These are phyloP conservation scores for Cryptoblepharus egeriae DNA, from an alignment of 2,797 vertebrate genomes.

Conservation along the genomic window DNA sequence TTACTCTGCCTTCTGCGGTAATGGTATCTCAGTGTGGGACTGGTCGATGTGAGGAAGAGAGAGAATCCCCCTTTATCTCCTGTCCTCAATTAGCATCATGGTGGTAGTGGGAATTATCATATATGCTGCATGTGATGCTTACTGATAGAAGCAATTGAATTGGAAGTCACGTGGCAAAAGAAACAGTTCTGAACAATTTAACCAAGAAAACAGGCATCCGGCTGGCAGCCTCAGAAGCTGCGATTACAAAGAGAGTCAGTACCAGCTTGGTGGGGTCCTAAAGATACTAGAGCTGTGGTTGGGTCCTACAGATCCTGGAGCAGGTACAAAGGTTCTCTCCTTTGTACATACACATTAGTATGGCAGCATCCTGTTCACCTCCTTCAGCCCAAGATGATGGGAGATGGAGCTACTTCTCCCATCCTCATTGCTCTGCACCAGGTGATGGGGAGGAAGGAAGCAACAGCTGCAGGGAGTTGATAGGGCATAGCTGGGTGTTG, in stretches of 20 bases:
- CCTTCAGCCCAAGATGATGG: too few species aligned
- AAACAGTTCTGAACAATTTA: not conserved
- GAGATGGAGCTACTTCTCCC: too few species aligned
- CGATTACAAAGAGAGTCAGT: not conserved
- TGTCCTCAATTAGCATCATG: not conserved
- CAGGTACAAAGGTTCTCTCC: too few species aligned
- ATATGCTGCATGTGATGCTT: not conserved
- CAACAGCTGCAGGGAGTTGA: too few species aligned
- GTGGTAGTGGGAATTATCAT: not conserved
- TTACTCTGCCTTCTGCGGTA: not conserved
- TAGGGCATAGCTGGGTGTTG: too few species aligned
- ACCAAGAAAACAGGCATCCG: not conserved
- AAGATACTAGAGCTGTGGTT: too few species aligned
- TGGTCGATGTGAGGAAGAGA: not conserved
- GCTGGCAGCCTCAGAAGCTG: too few species aligned
- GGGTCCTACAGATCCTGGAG: too few species aligned
- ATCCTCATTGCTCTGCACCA: too few species aligned
- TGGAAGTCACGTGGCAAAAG: not conserved
- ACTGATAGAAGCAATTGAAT: not conserved
- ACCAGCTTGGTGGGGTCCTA: not conserved
- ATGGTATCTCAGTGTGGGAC: not conserved
- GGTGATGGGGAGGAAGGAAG: too few species aligned
- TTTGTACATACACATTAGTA: too few species aligned
- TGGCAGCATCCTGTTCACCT: too few species aligned
- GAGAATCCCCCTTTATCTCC: not conserved